Evolutionary conservation across 2,797 vertebrate species (phyloP).

Genomic region (Chloroceryle amazona): DNA sequence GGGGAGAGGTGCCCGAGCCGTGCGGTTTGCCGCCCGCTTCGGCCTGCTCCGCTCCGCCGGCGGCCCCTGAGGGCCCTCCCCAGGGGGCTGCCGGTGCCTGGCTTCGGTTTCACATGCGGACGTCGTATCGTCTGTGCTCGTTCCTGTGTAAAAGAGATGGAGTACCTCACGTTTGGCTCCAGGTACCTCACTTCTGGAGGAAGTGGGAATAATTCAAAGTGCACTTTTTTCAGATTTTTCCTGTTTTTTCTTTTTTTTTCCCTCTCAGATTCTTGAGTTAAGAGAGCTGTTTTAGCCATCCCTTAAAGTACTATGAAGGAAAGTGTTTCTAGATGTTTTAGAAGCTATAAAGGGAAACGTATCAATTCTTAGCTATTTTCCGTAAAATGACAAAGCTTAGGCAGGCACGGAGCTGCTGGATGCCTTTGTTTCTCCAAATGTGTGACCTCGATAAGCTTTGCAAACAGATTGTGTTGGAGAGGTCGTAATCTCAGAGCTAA

Average conservation of each 20-base stretch:
- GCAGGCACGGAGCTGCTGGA: neutral
- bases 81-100: neutral
- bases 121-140: fast-evolving
- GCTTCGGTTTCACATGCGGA: fast-evolving
- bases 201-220: fast-evolving
- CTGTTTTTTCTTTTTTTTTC: no score
- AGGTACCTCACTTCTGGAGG: neutral
- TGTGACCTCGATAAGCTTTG: neutral
- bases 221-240: neutral
- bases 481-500: neutral
- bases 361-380: neutral
- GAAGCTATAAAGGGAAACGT: neutral
- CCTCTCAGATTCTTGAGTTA: neutral
- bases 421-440: neutral
- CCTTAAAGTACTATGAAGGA: fast-evolving
- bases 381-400: neutral
- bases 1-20: neutral
- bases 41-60: neutral
- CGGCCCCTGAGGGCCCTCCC: neutral
- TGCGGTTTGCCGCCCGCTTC: neutral
- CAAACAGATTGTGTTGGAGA: neutral
- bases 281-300: neutral
- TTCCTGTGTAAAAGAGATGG: fast-evolving
- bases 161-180: neutral
- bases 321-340: neutral